Evolutionary conservation across 1,140 invertebrate species (phyloP).

Genomic region (Cephus cinctus): DNA sequence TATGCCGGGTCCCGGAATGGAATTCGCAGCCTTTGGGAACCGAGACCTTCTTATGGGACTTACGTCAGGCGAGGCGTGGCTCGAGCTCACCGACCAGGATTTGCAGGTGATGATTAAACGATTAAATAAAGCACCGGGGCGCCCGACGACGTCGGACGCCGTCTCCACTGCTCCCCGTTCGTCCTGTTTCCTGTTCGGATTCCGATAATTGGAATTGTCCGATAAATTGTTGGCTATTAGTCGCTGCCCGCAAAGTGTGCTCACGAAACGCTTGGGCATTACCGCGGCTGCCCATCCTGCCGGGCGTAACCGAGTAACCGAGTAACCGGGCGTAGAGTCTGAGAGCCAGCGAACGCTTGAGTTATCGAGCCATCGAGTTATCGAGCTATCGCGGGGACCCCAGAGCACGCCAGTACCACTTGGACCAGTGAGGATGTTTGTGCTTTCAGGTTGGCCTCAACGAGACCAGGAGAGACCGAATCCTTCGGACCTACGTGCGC

Average conservation of each 20-base stretch:
- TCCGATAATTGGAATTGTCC: slow-evolving; percentile 21
- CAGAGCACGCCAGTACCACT: background rate
- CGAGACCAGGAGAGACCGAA: slow-evolving; percentile 78
- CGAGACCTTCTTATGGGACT: slow-evolving; percentile 76
- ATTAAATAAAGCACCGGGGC: too few species aligned
- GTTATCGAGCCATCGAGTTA: too few species aligned
- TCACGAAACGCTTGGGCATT: slow-evolving; percentile 18
- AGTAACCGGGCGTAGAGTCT: too few species aligned
- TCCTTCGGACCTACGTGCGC: slow-evolving; percentile 82
- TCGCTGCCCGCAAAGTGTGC: slow-evolving; percentile 13
- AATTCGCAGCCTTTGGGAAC: slow-evolving; percentile 81
- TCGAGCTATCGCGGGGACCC: background rate
- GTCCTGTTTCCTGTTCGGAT: too few species aligned
- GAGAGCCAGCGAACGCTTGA: too few species aligned
- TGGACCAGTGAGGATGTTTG: slow-evolving; percentile 19
- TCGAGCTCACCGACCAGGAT: slow-evolving; percentile 49
- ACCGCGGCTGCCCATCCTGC: background rate
- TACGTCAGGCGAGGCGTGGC: slow-evolving; percentile 60
- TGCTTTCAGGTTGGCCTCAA: slow-evolving; percentile 81
- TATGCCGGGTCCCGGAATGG: slow-evolving; percentile 61
- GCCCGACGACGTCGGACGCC: too few species aligned
- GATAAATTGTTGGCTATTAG: slow-evolving; percentile 23
- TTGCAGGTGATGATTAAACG: slow-evolving; percentile 47
- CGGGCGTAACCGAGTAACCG: too few species aligned
- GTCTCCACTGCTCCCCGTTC: too few species aligned